These are phyloP conservation scores for Argopecten irradians DNA, from an alignment of 1,140 invertebrate species.

Conservation along the genomic window DNA sequence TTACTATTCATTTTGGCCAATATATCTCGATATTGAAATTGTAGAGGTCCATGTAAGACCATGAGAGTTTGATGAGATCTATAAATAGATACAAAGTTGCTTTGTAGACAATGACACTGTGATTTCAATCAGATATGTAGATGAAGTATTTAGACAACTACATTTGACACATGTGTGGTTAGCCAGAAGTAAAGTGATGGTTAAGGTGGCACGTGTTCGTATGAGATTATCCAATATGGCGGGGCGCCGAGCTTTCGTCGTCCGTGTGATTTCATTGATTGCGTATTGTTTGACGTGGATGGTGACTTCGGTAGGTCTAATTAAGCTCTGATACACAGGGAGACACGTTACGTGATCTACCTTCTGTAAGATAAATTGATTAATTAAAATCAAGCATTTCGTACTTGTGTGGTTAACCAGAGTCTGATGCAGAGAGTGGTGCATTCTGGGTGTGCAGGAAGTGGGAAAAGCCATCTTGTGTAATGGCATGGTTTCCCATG, in stretches of 20 bases:
- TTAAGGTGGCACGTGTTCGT: not conserved
- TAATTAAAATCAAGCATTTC: not conserved
- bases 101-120: not conserved
- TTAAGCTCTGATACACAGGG: not conserved
- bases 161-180: not conserved
- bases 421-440: not conserved
- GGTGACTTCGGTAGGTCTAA: constrained; percentile 15
- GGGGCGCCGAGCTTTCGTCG: not conserved
- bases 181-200: not conserved
- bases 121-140: not conserved
- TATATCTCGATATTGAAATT: too few relatives aligned
- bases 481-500: too few relatives aligned
- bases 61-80: too few relatives aligned
- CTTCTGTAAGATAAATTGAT: not conserved
- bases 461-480: not conserved
- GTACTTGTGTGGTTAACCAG: not conserved
- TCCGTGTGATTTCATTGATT: constrained; percentile 17
- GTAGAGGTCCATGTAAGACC: too few relatives aligned
- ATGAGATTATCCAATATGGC: not conserved
- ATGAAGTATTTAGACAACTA: not conserved
- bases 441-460: not conserved
- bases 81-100: too few relatives aligned
- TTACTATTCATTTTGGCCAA: too few relatives aligned
- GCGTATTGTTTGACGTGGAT: not conserved
- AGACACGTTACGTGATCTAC: not conserved